Conservation (phyloP, 1,140 invertebrate species). For the Oppia nitens region DNA sequence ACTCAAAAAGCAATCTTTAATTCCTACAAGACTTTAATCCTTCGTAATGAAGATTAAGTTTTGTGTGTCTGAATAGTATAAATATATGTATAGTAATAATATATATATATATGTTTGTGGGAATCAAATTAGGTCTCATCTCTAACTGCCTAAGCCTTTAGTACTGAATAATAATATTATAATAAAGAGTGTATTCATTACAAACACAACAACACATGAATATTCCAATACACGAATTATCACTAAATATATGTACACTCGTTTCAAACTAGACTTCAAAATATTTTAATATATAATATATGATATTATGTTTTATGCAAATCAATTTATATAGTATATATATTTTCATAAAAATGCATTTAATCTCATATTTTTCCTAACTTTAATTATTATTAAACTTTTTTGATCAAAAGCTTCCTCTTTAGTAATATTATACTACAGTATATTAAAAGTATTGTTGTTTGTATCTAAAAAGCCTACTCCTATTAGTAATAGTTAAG, state of each 20-base stretch:
- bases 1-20: neutral
- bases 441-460: neutral
- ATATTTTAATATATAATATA: no score
- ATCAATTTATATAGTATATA: neutral
- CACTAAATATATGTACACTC: neutral
- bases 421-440: neutral
- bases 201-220: neutral
- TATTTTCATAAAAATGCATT: neutral
- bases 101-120: neutral
- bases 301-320: neutral
- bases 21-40: neutral
- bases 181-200: neutral
- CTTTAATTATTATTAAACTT: neutral
- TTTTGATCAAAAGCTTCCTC: no score
- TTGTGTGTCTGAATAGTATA: no score
- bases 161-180: neutral
- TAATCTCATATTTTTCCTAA: neutral
- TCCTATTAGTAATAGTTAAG: neutral
- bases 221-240: neutral
- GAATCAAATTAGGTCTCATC: neutral
- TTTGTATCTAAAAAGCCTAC: neutral
- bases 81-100: no score
- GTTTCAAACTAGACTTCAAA: no score
- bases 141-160: neutral
- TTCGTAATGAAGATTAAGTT: neutral